Base-by-base conservation (phyloP, 2,888 invertebrate genomes). In the Drosophila anceps region DNA sequence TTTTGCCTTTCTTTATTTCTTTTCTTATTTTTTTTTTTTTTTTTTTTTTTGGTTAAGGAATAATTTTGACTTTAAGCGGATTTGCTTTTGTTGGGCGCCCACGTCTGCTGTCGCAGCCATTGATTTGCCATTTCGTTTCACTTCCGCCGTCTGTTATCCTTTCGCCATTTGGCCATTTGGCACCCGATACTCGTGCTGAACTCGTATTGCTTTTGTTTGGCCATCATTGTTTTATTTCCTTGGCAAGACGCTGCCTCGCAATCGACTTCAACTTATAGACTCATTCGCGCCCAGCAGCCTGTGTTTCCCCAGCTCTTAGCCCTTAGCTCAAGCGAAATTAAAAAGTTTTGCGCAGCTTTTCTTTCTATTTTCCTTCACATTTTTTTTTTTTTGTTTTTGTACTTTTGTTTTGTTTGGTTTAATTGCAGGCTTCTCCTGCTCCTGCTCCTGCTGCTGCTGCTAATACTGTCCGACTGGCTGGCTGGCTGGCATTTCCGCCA, bases 61-160 rank as follows among this genome's bases (percentile, higher is more conserved):
- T 88, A 90, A 91, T 92, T 91, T 91, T 72, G 81, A 84, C 91
- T 90, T 88, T 92, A 92, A 91, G 92, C 90, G 86, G 92, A 83
- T 91, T 91, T 91, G 72, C 74, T 78, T 71, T 74, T 68, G 81
- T 78, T 73, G 70, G n/a, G 9, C 68, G 48, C 43, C 54, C 63
- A 55, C 50, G 66, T 55, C 71, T 58, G 48, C 59, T 51, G 54
- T 46, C 57, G 37, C 64, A 58, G 44, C 53, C 78, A 81, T 78
- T 90, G 84, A 89, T 90, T 89, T 78, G 83, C 79, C 76, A 88
- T 88, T 89, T 79, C 84, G 81, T 66, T 85, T 77, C 68, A 73
- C 82, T 82, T 78, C 81, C 77, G 77, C 58, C 61, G 64, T 69
- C 66, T 73, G 67, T 72, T 86, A 73, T 78, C 76, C 74, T 74